A percentile compares a stretch with the other conserved stretches of the same genome.
phyloP scores from a whole-genome alignment of 2,113 vertebrate species.

The Ammodytes marinus region DNA sequence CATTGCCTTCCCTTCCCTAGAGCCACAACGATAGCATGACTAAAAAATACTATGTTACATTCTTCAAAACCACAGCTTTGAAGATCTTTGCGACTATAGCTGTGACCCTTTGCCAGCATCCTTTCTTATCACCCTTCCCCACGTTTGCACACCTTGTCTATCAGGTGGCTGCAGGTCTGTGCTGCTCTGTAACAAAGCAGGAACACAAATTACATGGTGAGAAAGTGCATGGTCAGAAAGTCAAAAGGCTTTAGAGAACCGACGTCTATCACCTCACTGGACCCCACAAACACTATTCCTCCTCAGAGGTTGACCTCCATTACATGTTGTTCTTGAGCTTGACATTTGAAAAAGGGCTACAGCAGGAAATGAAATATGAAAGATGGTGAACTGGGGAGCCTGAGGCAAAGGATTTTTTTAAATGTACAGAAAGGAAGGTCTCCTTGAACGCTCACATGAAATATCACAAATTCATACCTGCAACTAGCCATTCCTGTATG shows the following conservation, averaged over 20 bases:
- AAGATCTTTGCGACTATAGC: background rate
- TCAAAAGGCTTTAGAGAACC: slow-evolving; percentile 38
- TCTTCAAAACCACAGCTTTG: background rate
- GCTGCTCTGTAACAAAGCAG: slow-evolving; percentile 42
- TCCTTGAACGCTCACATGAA: slow-evolving; percentile 41
- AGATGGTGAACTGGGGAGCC: slow-evolving; percentile 9
- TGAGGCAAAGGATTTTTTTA: slow-evolving; percentile 40
- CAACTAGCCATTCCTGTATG: background rate
- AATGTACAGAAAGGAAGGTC: slow-evolving; percentile 42
- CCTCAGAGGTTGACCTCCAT: slow-evolving; percentile 68
- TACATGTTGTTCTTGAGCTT: slow-evolving; percentile 66
- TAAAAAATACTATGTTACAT: background rate
- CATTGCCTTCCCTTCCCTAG: too few relatives aligned
- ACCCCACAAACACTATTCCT: slow-evolving; percentile 43
- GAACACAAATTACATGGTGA: slow-evolving; percentile 35
- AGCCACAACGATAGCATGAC: background rate
- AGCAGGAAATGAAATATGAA: slow-evolving; percentile 60
- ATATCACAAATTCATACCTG: slow-evolving; percentile 19
- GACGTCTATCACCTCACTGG: slow-evolving; percentile 1
- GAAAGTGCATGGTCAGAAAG: slow-evolving; percentile 13
- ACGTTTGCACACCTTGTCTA: slow-evolving; percentile 37
- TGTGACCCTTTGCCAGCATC: background rate
- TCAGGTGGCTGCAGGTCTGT: slow-evolving; percentile 13
- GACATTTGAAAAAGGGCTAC: slow-evolving; percentile 75
- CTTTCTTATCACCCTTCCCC: slow-evolving; percentile 12